These are phyloP conservation scores for Dastarcus helophoroides DNA, from an alignment of 2,888 invertebrate genomes.

Conservation along the genomic window DNA sequence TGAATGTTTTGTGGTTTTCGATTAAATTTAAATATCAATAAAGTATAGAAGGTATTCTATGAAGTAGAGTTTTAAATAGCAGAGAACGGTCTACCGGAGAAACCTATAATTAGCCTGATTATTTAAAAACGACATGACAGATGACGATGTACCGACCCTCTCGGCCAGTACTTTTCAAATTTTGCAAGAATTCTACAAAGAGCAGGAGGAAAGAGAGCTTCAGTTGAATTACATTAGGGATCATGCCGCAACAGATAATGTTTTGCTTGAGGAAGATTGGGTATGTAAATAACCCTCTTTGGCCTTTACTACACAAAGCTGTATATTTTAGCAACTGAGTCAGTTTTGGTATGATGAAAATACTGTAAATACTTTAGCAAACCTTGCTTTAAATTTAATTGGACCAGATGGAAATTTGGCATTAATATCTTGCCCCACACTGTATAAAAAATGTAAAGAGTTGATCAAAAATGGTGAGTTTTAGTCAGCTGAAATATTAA, in stretches of 20 bases:
- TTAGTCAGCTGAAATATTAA: conserved; percentile 11
- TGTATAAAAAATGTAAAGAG: conserved; percentile 58
- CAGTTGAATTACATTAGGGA: conserved; percentile 32
- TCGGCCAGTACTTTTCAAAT: conserved; percentile 62
- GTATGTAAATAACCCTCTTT: conserved; percentile 36
- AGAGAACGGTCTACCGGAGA: too few species aligned
- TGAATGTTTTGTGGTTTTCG: too few species aligned
- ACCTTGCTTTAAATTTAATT: conserved; percentile 48
- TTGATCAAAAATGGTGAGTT: conserved; percentile 7
- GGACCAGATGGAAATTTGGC: conserved; percentile 55
- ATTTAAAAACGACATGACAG: too few species aligned
- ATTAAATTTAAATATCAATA: too few species aligned
- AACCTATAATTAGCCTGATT: too few species aligned
- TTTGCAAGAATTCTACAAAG: conserved; percentile 64
- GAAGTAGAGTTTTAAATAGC: too few species aligned
- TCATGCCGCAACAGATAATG: conserved; percentile 32
- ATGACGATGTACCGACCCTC: conserved; percentile 53
- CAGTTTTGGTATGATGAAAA: conserved; percentile 93
- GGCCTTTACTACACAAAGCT: not conserved
- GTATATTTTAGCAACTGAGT: conserved; percentile 71
- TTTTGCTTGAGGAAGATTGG: conserved; percentile 70
- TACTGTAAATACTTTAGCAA: conserved; percentile 62
- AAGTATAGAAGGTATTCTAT: too few species aligned
- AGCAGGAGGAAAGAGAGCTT: conserved; percentile 53
- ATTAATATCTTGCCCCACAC: conserved; percentile 78